Percentiles rank a stretch among this genome's conserved stretches.
Conservation (phyloP, 2,113 vertebrate genomes). For the Conger conger region DNA sequence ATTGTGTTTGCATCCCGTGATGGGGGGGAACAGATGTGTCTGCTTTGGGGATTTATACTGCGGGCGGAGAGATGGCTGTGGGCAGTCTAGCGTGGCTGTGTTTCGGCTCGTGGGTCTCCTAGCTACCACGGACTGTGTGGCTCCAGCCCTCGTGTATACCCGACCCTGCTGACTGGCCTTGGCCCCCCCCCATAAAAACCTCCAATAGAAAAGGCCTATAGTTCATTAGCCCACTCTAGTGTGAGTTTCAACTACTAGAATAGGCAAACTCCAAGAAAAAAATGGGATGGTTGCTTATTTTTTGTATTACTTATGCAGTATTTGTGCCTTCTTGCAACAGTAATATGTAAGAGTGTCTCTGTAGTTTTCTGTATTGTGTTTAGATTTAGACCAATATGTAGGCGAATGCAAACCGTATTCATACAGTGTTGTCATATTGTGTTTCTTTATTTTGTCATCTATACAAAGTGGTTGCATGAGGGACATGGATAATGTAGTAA, state of each 20-base stretch:
- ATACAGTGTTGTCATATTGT: not conserved
- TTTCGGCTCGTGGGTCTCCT: not conserved
- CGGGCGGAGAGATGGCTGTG: not conserved
- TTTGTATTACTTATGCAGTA: too few species aligned
- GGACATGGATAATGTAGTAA: not conserved
- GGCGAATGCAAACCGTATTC: not conserved
- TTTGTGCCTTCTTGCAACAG: too few species aligned
- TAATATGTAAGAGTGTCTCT: not conserved
- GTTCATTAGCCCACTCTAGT: not conserved
- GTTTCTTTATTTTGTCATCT: not conserved
- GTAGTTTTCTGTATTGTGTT: not conserved
- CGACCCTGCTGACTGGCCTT: not conserved
- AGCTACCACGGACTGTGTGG: not conserved
- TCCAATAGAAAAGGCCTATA: not conserved
- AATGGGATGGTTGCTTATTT: too few species aligned
- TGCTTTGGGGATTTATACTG: not conserved
- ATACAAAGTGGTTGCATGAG: not conserved
- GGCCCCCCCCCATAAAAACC: not conserved
- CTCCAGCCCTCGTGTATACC: not conserved
- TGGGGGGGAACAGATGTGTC: slow-evolving; percentile 13
- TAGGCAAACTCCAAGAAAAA: too few species aligned
- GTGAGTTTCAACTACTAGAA: too few species aligned
- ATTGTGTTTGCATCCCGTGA: slow-evolving; percentile 17
- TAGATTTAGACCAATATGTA: not conserved
- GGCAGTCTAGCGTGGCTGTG: slow-evolving; percentile 1